Conservation (phyloP, 2,888 invertebrate species). For the Pyrocoelia pectoralis region DNA sequence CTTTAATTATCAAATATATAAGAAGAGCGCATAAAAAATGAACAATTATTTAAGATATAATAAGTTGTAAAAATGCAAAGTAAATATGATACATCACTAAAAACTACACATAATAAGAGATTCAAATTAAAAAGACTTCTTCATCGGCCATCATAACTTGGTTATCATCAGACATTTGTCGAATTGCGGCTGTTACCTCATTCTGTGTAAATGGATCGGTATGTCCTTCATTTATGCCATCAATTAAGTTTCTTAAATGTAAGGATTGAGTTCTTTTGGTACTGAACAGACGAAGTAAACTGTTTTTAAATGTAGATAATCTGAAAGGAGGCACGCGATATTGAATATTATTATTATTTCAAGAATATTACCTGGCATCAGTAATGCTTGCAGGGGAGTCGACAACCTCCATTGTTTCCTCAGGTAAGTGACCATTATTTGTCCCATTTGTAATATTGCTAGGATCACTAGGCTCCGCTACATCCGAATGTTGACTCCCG, state of each 20-base stretch:
- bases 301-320: conserved; percentile 75
- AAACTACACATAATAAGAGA: background rate
- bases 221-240: conserved; percentile 69
- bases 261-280: conserved; percentile 80
- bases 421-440: conserved; percentile 8
- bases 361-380: background rate
- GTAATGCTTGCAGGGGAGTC: background rate
- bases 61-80: no score
- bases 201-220: conserved; percentile 67
- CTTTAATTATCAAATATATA: no score
- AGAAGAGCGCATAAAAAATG: no score
- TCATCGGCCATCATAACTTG: conserved; percentile 91
- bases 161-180: conserved; percentile 87
- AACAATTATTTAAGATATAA: no score
- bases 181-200: conserved; percentile 82
- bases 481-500: background rate
- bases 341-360: background rate
- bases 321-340: conserved; percentile 48
- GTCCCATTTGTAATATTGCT: background rate
- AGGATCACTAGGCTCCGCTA: no score
- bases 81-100: no score
- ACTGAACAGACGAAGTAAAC: conserved; percentile 78
- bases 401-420: conserved; percentile 44
- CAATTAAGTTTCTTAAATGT: conserved; percentile 69
- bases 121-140: conserved; percentile 82